phyloP scores from a whole-genome alignment of 2,797 vertebrate species.

The Calcarius lapponicus region DNA sequence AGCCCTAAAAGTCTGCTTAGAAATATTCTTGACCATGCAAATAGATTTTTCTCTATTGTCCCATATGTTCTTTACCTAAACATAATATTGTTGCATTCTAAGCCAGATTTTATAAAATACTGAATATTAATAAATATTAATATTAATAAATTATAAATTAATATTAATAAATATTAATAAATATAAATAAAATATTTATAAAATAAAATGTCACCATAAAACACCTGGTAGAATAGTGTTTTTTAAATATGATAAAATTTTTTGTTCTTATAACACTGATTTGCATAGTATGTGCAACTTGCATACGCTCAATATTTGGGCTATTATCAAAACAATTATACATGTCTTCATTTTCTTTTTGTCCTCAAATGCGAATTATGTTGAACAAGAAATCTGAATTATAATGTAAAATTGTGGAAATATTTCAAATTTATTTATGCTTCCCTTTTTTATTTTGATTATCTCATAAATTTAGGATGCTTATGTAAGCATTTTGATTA shows the following conservation, averaged over 20 bases:
- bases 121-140: too few relatives aligned
- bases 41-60: not conserved
- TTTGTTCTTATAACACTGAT: not conserved
- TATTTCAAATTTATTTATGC: not conserved
- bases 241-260: rapidly evolving
- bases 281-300: not conserved
- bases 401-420: not conserved
- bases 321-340: not conserved
- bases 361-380: not conserved
- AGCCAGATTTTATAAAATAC: not conserved
- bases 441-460: not conserved
- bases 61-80: not conserved
- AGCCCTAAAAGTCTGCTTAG: not conserved
- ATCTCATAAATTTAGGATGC: not conserved
- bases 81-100: not conserved
- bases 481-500: not conserved
- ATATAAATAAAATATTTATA: too few relatives aligned
- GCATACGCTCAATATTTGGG: not conserved
- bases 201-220: not conserved
- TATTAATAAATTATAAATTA: too few relatives aligned
- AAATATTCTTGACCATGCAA: not conserved
- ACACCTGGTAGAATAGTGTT: not conserved
- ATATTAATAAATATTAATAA: too few relatives aligned
- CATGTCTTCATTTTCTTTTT: not conserved
- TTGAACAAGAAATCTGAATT: not conserved